Evolutionary conservation across 2,888 invertebrate genomes (phyloP).

Genomic region (Ophraella communa): DNA sequence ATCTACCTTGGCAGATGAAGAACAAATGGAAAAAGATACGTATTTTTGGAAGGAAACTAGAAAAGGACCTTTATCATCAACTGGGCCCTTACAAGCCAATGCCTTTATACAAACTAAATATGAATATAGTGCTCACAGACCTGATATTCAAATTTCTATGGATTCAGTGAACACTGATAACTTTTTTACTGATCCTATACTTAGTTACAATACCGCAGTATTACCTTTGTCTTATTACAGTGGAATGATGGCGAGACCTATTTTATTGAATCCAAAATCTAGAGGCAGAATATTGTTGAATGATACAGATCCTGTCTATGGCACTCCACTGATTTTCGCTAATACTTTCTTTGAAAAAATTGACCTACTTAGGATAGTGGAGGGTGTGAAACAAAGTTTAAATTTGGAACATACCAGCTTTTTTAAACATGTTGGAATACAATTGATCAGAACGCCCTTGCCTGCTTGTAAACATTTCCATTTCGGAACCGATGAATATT

Average conservation of each 20-base stretch:
- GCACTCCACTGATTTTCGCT: slow-evolving; percentile 76
- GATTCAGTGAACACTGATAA: slow-evolving; percentile 67
- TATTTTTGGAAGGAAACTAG: slow-evolving; percentile 58
- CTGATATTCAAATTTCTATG: slow-evolving; percentile 73
- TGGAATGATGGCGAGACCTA: slow-evolving; percentile 67
- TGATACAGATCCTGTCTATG: slow-evolving; percentile 72
- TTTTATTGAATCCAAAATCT: slow-evolving; percentile 69
- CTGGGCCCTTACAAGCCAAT: slow-evolving; percentile 64
- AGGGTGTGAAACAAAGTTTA: slow-evolving; percentile 67
- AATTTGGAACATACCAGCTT: slow-evolving; percentile 67
- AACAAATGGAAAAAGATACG: slow-evolving; percentile 60
- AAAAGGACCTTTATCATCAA: slow-evolving; percentile 64
- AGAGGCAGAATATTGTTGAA: slow-evolving; percentile 70
- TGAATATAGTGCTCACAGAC: slow-evolving; percentile 60
- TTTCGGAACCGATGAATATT: slow-evolving; percentile 72
- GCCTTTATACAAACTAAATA: slow-evolving; percentile 69
- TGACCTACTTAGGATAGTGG: slow-evolving; percentile 68
- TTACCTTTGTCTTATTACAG: slow-evolving; percentile 69
- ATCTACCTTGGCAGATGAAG: slow-evolving; percentile 59
- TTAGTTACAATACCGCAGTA: slow-evolving; percentile 56
- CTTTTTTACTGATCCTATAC: slow-evolving; percentile 65
- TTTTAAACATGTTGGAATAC: slow-evolving; percentile 65
- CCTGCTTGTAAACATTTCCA: slow-evolving; percentile 64
- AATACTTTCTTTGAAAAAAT: slow-evolving; percentile 70
- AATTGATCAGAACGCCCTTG: slow-evolving; percentile 65